phyloP scores from a whole-genome alignment of 2,113 vertebrate species.

The Glaucidium brasilianum region DNA sequence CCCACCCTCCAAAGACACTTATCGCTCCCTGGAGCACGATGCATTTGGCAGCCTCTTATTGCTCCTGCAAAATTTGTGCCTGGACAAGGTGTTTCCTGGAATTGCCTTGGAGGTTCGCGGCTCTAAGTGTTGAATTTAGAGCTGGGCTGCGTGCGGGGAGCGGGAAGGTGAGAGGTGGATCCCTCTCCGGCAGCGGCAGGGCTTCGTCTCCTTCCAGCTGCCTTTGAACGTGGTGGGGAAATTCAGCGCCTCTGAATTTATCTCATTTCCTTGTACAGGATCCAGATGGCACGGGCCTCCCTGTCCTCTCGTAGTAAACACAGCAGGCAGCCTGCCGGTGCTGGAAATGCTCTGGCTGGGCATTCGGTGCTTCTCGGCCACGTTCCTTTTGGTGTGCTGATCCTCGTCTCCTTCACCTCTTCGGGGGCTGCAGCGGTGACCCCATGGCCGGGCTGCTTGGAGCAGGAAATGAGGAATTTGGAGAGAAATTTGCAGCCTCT shows the following conservation, averaged over 20 bases:
- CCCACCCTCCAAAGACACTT: background rate
- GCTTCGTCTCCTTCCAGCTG: background rate
- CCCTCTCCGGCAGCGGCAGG: background rate
- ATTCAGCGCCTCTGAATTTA: background rate
- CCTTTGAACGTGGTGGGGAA: background rate
- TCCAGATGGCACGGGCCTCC: background rate
- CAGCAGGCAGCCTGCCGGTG: background rate
- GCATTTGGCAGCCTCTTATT: background rate
- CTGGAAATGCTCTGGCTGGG: background rate
- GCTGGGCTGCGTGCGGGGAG: background rate
- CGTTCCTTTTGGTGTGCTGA: background rate
- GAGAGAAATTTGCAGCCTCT: background rate
- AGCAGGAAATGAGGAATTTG: no score
- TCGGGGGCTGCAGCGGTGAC: background rate
- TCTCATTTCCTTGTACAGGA: background rate
- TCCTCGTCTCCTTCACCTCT: background rate
- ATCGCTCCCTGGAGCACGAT: background rate
- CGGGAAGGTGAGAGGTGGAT: background rate
- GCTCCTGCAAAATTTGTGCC: background rate
- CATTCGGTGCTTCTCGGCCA: accelerated
- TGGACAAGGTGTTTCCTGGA: background rate
- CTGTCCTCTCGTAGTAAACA: background rate
- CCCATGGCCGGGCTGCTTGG: background rate
- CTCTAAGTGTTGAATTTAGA: background rate
- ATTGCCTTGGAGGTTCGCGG: background rate